These are phyloP conservation scores for Avahi laniger DNA, from an alignment of 2,797 vertebrate species.

Conservation along the genomic window DNA sequence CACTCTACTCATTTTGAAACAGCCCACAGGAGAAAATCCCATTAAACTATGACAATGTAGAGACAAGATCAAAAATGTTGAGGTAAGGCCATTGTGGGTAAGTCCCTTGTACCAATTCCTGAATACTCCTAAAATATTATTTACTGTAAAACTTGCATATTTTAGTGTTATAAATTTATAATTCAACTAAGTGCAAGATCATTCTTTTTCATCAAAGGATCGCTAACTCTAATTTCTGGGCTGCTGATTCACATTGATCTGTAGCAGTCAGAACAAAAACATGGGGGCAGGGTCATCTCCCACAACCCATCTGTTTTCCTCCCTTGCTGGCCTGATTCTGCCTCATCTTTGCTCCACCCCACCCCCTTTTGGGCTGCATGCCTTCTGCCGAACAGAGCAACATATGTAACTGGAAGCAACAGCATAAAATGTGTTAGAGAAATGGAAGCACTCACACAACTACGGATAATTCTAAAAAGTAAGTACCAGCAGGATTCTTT, in stretches of 20 bases:
- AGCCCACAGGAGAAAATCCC: background rate
- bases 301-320: slow-evolving; percentile 68
- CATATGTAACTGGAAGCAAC: slow-evolving; percentile 37
- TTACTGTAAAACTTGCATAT: background rate
- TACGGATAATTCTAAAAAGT: background rate
- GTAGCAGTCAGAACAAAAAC: slow-evolving; percentile 64
- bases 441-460: background rate
- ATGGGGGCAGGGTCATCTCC: slow-evolving; percentile 63
- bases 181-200: background rate
- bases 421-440: slow-evolving; percentile 53
- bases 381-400: slow-evolving; percentile 45
- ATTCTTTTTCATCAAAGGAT: slow-evolving; percentile 39
- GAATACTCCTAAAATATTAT: background rate
- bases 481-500: background rate
- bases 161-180: slow-evolving; percentile 42
- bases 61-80: slow-evolving; percentile 1
- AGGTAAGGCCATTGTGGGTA: background rate
- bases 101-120: background rate
- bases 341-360: background rate
- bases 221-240: slow-evolving; percentile 30
- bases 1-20: slow-evolving; percentile 48
- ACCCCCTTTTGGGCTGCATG: background rate
- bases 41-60: background rate
- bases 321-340: background rate
- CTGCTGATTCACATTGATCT: slow-evolving; percentile 46